Conservation (phyloP, 2,113 vertebrate species). For the Indicator indicator region DNA sequence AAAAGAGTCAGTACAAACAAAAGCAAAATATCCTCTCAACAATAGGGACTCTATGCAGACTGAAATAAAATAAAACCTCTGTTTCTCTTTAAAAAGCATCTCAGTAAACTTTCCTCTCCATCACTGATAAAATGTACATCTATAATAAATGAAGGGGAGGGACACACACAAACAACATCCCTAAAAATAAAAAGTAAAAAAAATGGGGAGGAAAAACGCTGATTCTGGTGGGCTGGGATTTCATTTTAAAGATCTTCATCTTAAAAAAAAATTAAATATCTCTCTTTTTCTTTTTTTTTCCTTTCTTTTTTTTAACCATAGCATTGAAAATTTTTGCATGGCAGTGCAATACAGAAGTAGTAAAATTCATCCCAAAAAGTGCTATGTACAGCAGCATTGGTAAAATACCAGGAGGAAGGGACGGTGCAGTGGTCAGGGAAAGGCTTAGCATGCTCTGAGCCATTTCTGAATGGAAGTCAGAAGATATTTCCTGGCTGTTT, state of each 20-base stretch:
- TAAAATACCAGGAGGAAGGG: constrained; percentile 12
- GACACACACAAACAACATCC: not conserved
- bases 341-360: constrained; percentile 82
- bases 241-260: constrained; percentile 68
- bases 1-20: constrained; percentile 49
- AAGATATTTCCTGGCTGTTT: not conserved
- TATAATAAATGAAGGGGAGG: constrained; percentile 18
- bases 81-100: constrained; percentile 47
- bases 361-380: constrained; percentile 72
- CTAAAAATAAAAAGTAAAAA: constrained; percentile 26
- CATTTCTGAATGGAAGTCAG: constrained; percentile 15
- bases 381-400: constrained; percentile 76
- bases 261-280: constrained; percentile 67
- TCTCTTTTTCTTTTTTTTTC: constrained; percentile 11
- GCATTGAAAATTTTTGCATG: constrained; percentile 69
- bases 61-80: constrained; percentile 52
- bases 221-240: constrained; percentile 64
- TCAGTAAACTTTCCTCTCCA: constrained; percentile 54
- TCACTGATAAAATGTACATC: constrained; percentile 60
- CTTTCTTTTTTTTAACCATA: constrained; percentile 54
- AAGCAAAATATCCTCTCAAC: constrained; percentile 37
- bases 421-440: not conserved
- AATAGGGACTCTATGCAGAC: not conserved
- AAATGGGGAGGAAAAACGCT: not conserved
- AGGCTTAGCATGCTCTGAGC: not conserved